A percentile compares a stretch with the other conserved stretches of the same genome.
These are phyloP conservation scores for Petrolisthes manimaculis DNA, from an alignment of 2,888 invertebrate genomes.

Conservation along the genomic window DNA sequence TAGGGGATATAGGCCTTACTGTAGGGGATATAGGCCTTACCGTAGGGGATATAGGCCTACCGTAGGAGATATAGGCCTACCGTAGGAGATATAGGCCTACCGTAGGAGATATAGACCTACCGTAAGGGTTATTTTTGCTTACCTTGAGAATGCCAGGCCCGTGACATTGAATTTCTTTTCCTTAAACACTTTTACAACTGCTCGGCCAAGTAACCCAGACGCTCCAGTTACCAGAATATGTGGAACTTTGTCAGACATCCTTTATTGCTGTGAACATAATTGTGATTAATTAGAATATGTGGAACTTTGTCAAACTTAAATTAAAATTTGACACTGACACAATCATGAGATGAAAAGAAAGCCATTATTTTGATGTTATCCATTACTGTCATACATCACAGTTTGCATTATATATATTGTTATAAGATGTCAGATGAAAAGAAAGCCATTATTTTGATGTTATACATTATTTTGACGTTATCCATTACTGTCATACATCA, in stretches of 20 bases:
- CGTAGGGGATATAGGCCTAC: neutral
- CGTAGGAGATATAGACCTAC: neutral
- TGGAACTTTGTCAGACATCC: slow-evolving; percentile 17
- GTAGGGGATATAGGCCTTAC: neutral
- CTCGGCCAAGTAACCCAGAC: slow-evolving; percentile 63
- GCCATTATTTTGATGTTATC: no score
- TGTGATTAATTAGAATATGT: slow-evolving; percentile 35
- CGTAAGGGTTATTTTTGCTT: slow-evolving; percentile 23
- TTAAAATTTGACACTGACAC: no score
- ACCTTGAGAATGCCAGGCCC: slow-evolving; percentile 63
- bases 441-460: no score
- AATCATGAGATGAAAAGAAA: no score
- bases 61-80: neutral
- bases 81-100: neutral
- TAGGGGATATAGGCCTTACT: neutral
- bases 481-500: no score
- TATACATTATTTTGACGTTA: no score
- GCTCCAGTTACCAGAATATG: slow-evolving; percentile 60
- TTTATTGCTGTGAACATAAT: neutral
- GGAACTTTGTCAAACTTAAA: neutral
- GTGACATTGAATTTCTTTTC: slow-evolving; percentile 35
- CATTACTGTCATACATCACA: no score
- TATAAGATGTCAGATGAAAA: no score
- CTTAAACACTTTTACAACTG: slow-evolving; percentile 37
- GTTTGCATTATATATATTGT: no score